phyloP scores from a whole-genome alignment of 2,113 vertebrate species.

The Platycercus adscitus region DNA sequence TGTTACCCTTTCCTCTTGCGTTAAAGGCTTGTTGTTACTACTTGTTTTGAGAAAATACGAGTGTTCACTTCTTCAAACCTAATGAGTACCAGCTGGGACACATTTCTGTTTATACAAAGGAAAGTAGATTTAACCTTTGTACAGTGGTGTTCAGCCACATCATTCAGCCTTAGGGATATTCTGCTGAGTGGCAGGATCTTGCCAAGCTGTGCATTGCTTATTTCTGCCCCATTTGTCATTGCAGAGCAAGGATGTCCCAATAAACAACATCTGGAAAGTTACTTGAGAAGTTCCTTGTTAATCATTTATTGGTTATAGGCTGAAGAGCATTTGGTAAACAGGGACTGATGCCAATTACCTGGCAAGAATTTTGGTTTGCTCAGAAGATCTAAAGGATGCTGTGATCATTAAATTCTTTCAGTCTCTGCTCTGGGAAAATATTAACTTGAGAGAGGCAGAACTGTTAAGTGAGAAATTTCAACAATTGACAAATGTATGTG shows the following conservation, averaged over 20 bases:
- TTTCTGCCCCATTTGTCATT: constrained; percentile 78
- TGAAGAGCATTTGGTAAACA: constrained; percentile 57
- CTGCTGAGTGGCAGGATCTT: constrained; percentile 43
- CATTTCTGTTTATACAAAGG: constrained; percentile 11
- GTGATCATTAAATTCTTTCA: constrained; percentile 54
- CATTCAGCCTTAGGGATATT: constrained; percentile 58
- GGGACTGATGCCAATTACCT: constrained; percentile 33
- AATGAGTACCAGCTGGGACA: constrained; percentile 68
- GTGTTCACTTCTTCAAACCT: constrained; percentile 49
- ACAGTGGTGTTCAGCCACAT: constrained; percentile 44
- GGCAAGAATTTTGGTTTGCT: constrained; percentile 41
- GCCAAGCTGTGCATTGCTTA: constrained; percentile 36
- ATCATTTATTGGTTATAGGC: constrained; percentile 60
- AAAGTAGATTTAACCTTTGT: constrained; percentile 61
- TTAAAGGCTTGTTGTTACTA: constrained; percentile 74
- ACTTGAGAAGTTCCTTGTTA: constrained; percentile 62
- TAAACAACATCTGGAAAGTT: constrained; percentile 73
- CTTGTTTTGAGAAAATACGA: constrained; percentile 70
- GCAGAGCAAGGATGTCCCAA: constrained; percentile 70
- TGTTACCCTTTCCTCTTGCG: constrained; percentile 70
- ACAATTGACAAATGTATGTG: constrained; percentile 34
- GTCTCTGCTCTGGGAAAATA: constrained; percentile 38
- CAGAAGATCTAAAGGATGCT: constrained; percentile 40
- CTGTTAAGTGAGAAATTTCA: constrained; percentile 46
- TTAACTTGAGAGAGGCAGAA: constrained; percentile 47